Conservation (phyloP, 2,797 vertebrate species). For the Heterohyrax brucei region DNA sequence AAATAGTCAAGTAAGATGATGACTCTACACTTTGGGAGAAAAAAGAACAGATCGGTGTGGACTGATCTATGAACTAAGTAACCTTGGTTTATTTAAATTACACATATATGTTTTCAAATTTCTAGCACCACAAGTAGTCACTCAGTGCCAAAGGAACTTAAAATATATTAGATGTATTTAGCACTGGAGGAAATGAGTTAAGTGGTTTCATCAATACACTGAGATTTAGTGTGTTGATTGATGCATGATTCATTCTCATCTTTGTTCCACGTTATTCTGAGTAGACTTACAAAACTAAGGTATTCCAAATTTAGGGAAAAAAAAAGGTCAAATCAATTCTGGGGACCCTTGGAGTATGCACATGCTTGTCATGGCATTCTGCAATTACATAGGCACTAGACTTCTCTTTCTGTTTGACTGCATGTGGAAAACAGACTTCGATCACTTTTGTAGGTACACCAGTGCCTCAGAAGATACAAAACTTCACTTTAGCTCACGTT, state of each 20-base stretch:
- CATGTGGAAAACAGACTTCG: background rate
- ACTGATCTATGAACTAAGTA: background rate
- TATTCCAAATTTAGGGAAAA: background rate
- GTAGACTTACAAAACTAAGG: background rate
- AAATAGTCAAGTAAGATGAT: background rate
- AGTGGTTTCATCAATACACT: constrained; percentile 23
- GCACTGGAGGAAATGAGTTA: background rate
- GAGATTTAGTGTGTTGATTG: background rate
- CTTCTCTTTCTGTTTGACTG: background rate
- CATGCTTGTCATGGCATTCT: background rate
- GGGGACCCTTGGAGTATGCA: background rate
- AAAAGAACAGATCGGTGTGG: background rate
- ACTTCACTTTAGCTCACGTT: background rate
- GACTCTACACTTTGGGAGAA: background rate
- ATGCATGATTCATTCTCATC: background rate
- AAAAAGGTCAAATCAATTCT: background rate
- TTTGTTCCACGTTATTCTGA: background rate
- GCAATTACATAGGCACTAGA: background rate
- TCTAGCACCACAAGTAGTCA: background rate
- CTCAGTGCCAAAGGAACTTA: background rate
- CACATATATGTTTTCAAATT: background rate
- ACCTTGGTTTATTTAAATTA: background rate
- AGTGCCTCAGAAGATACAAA: background rate
- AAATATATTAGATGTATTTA: background rate
- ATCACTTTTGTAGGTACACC: background rate